Base-by-base conservation (phyloP, 2,797 vertebrate genomes). In the Catamblyrhynchus diadema region DNA sequence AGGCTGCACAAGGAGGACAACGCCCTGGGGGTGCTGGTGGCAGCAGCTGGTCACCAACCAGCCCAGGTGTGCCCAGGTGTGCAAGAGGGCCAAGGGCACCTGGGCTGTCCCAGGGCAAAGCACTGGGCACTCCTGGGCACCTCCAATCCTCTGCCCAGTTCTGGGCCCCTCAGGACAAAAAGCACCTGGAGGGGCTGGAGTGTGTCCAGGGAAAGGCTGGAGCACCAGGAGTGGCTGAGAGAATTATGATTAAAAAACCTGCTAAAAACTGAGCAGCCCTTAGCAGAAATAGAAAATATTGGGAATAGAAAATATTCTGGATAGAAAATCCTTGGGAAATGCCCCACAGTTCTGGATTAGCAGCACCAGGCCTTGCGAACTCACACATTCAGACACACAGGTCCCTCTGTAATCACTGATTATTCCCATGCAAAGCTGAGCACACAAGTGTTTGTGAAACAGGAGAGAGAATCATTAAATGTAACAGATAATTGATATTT, bases 401-500 rank as follows among this genome's bases (percentile, higher is more conserved):
- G 14, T 27, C 60, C 27, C 1, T 2, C 51, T 77, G 73, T 28
- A 35, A 66, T 27, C 91, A 59, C 28, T 14, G 25, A 78, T 51
- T 56, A 64, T 12, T 75, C 42, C 44, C 80, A 30, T 8, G 44
- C 57, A 79, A 78, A 84, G 73, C 91, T 72, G 81, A 88, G 81
- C 72, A 81, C 39, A 37, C 35, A 35, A 0, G 75, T 62, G 94
- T 70, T 70, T 70, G 81, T 14, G 41, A 83, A 95, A 93, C 30
- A 53, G 73, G 89, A 96, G 94, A 90, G 71, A 95, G 28, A 95
- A 96, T 88, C 92, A 91, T 91, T 93, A 94, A 83, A 83, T 37
- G 27, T 81, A 95, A 84, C 91, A 95, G 83, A 86, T 90, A 94
- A 96, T 81, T 96, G 94, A 91, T 95, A 97, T 96, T 96, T 94